Conservation (phyloP, 2,888 invertebrate genomes). For the Drosophila flavopinicola region DNA sequence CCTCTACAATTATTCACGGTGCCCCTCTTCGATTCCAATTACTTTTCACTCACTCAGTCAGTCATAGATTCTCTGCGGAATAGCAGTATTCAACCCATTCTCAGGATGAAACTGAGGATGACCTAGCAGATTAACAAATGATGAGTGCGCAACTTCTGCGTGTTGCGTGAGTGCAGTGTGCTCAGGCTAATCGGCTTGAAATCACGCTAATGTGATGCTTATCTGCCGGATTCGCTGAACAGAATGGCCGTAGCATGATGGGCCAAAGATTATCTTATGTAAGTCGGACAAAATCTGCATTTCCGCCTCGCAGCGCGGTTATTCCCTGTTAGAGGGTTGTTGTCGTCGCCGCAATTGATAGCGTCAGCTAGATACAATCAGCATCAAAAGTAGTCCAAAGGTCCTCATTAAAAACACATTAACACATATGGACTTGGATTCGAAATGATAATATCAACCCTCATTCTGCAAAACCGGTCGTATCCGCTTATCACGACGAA, state of each 20-base stretch:
- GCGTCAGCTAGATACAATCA: slow-evolving; percentile 36
- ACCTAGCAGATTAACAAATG: slow-evolving; percentile 34
- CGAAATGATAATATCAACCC: not conserved
- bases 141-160: slow-evolving; percentile 55
- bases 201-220: slow-evolving; percentile 74
- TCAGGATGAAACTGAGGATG: slow-evolving; percentile 19
- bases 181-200: slow-evolving; percentile 64
- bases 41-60: slow-evolving; percentile 1
- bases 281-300: slow-evolving; percentile 58
- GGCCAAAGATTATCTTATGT: slow-evolving; percentile 39
- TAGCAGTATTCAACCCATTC: not conserved
- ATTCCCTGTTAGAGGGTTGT: slow-evolving; percentile 10
- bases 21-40: not conserved
- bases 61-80: slow-evolving; percentile 1
- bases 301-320: too few species aligned
- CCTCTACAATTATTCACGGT: not conserved
- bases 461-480: slow-evolving; percentile 1
- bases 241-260: slow-evolving; percentile 37
- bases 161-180: not conserved
- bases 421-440: slow-evolving; percentile 18
- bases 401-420: slow-evolving; percentile 59
- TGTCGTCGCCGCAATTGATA: slow-evolving; percentile 36
- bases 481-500: not conserved
- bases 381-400: slow-evolving; percentile 36
- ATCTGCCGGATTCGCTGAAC: slow-evolving; percentile 45